A percentile compares a stretch with the other conserved stretches of the same genome.
phyloP scores from a whole-genome alignment of 2,113 vertebrate genomes.

The Nothoprocta perdicaria region DNA sequence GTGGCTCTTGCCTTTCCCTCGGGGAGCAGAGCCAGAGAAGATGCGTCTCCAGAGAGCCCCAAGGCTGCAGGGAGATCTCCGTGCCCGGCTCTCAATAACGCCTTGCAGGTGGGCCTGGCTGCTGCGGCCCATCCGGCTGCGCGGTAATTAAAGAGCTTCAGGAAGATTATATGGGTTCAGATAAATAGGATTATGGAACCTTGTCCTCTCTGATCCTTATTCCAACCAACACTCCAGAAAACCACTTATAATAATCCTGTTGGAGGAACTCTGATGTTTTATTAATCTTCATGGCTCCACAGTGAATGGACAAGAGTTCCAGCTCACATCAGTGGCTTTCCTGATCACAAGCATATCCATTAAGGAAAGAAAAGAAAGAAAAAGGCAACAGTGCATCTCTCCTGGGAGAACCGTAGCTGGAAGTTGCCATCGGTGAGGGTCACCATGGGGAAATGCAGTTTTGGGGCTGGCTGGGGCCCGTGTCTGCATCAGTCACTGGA shows the following conservation, averaged over 20 bases:
- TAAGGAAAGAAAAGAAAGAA: neutral
- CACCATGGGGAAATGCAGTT: neutral
- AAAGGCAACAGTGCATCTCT: neutral
- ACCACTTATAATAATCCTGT: constrained; percentile 71
- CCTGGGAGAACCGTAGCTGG: neutral
- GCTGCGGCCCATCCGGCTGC: neutral
- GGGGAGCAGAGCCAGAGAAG: neutral
- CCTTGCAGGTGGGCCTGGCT: neutral
- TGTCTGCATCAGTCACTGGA: accelerated
- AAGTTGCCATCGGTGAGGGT: neutral
- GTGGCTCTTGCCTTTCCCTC: neutral
- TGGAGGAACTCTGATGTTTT: constrained; percentile 53
- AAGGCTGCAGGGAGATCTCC: neutral
- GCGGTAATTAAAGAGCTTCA: constrained; percentile 78
- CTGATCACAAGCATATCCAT: neutral
- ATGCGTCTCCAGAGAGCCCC: neutral
- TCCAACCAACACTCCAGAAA: constrained; percentile 67
- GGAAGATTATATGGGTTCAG: constrained; percentile 78
- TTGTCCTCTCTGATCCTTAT: constrained; percentile 66
- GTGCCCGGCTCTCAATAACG: neutral
- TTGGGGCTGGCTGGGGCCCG: neutral
- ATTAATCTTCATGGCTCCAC: neutral
- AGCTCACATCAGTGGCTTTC: neutral
- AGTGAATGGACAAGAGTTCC: neutral
- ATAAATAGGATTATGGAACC: constrained; percentile 75